These are phyloP conservation scores for Petrolisthes cinctipes DNA, from an alignment of 2,888 invertebrate species.

Conservation along the genomic window DNA sequence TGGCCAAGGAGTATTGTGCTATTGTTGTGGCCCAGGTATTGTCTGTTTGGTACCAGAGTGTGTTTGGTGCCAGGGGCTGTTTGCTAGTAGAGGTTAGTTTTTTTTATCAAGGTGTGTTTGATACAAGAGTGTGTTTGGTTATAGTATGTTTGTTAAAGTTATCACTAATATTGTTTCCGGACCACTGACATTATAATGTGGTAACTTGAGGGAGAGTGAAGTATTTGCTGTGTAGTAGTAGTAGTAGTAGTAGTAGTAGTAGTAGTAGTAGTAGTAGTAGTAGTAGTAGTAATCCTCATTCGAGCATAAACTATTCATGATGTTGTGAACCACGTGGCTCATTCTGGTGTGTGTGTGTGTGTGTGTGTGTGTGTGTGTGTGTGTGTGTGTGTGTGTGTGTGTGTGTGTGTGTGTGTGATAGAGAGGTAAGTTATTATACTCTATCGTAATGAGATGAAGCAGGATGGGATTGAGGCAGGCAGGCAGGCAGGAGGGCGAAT, in stretches of 20 bases:
- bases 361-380: constrained; percentile 26
- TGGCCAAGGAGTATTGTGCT: constrained; percentile 10
- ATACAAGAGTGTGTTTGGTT: too few species aligned
- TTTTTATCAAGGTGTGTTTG: too few species aligned
- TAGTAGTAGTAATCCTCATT: neutral
- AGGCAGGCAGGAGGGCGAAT: neutral
- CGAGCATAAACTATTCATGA: too few species aligned
- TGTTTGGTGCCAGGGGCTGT: too few species aligned
- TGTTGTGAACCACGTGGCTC: neutral
- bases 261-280: neutral
- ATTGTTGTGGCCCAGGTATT: too few species aligned
- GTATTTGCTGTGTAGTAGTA: neutral
- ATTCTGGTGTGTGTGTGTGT: neutral
- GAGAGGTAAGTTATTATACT: too few species aligned
- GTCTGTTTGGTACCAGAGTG: too few species aligned
- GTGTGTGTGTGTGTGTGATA: constrained; percentile 30
- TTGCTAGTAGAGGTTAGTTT: too few species aligned
- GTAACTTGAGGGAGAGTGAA: neutral
- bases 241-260: neutral
- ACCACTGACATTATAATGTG: too few species aligned
- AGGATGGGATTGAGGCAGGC: neutral
- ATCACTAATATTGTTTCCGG: too few species aligned
- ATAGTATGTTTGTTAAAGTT: too few species aligned
- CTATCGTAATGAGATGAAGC: neutral
- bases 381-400: constrained; percentile 30